A percentile compares a stretch with the other conserved stretches of the same genome.
These are phyloP conservation scores for Hermaeophaga mercurialis DNA, from an alignment of 2,888 invertebrate species.

Conservation along the genomic window DNA sequence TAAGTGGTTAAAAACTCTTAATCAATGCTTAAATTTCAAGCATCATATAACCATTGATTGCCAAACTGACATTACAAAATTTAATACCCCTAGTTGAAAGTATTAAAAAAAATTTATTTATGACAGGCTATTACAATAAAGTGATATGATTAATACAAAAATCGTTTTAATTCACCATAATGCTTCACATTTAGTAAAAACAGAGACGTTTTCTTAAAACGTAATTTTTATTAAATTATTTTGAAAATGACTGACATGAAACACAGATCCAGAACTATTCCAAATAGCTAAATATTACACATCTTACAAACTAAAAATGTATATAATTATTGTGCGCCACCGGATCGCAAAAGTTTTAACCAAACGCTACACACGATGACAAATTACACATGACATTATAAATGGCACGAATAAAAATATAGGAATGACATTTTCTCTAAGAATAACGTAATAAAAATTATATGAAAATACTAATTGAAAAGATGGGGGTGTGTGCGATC, in stretches of 20 bases:
- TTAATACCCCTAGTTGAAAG: no score
- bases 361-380: constrained; percentile 15
- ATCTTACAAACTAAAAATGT: constrained; percentile 31
- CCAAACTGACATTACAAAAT: no score
- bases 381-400: neutral
- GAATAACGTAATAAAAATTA: neutral
- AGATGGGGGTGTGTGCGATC: neutral
- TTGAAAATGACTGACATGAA: constrained; percentile 29
- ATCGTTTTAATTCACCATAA: no score
- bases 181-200: no score
- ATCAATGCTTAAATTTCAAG: no score
- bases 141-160: no score
- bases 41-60: no score
- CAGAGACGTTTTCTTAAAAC: constrained; percentile 8
- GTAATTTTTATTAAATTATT: constrained; percentile 32
- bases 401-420: constrained; percentile 24
- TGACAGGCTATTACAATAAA: no score
- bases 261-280: constrained; percentile 25
- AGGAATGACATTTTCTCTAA: constrained; percentile 28
- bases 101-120: no score
- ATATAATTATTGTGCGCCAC: constrained; percentile 27
- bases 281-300: constrained; percentile 31
- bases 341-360: constrained; percentile 19
- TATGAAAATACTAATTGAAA: neutral
- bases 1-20: no score